Evolutionary conservation across 2,113 vertebrate species (phyloP), one percentile per base, ranked within the genome.

Genomic region (Planiliza haematocheilus): DNA sequence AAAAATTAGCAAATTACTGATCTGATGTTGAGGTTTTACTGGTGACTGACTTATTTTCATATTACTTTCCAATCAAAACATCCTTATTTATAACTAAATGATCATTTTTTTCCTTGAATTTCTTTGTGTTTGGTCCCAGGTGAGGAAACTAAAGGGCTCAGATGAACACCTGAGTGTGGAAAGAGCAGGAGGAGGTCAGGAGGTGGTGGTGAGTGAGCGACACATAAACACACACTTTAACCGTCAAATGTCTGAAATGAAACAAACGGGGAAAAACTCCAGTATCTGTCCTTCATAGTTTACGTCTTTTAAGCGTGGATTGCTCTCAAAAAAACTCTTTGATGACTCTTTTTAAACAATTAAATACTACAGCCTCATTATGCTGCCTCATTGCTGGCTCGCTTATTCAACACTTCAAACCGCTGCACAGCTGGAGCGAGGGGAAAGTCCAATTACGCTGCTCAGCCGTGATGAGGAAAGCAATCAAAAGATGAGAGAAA

Each of bases 91-190:
- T 30, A 3, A 30, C 24, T 30, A 43, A 43, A 13, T 51, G 18
- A 20, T 41, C 8, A 17, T 17, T 60, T 45, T 65, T 30, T 53
- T 45, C 4, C 12, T 70, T 20, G 38, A 4, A 7, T 62, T 2
- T 24, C 7, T 16, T 4, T 79, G 24, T 56, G 41, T 79, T 67
- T 85, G 61, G 8, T 64, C 72, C 63, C 70, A 94, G 93, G 80
- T 91, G 69, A 91, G 89, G 79, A 92, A 91, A 39, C 57, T 91
- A 34, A 94, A 92, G 73, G 90, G 88, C 41, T 92, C 91, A 1
- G 92, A 93, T 38, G 92, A 93, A 68, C 90, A 93, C 69, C 70
- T 93, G 67, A 89, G 88, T 81, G 90, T 91, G 64, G 91, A 94
- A 38, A 74, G 84, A 81, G 81, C 88, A 14, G 85, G 71, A 60